A percentile compares a stretch with the other conserved stretches of the same genome.
These are phyloP conservation scores for Ellobium chinense DNA, from an alignment of 2,888 invertebrate species.

Conservation along the genomic window DNA sequence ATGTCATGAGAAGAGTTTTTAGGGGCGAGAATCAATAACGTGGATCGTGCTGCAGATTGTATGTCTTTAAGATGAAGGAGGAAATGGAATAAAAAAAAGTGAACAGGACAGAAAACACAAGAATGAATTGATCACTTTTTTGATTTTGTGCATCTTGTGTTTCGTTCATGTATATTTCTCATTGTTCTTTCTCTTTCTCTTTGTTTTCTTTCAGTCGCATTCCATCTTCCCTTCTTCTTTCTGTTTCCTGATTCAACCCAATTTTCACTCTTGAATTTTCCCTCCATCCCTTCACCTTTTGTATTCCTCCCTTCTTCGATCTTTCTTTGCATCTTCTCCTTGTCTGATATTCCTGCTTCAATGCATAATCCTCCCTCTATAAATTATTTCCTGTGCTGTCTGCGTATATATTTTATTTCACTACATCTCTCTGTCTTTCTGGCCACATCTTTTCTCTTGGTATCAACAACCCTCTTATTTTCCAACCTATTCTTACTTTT, in stretches of 20 bases:
- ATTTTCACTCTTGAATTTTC: slow-evolving; percentile 7
- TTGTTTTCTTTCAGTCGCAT: slow-evolving; percentile 2
- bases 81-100: too few species aligned
- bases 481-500: not conserved
- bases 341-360: not conserved
- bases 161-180: slow-evolving; percentile 10
- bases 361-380: too few species aligned
- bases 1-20: too few species aligned
- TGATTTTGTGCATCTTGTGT: too few species aligned
- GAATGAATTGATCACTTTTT: too few species aligned
- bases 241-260: not conserved
- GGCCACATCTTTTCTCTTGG: too few species aligned
- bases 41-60: too few species aligned
- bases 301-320: slow-evolving; percentile 23
- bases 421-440: not conserved
- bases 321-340: not conserved
- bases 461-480: too few species aligned
- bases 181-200: slow-evolving; percentile 7
- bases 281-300: slow-evolving; percentile 19
- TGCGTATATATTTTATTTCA: not conserved
- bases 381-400: too few species aligned
- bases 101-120: too few species aligned
- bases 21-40: too few species aligned
- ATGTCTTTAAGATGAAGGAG: too few species aligned
- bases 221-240: slow-evolving; percentile 11